These are phyloP conservation scores for Atherix ibis DNA, from an alignment of 2,888 invertebrate genomes.

Conservation along the genomic window DNA sequence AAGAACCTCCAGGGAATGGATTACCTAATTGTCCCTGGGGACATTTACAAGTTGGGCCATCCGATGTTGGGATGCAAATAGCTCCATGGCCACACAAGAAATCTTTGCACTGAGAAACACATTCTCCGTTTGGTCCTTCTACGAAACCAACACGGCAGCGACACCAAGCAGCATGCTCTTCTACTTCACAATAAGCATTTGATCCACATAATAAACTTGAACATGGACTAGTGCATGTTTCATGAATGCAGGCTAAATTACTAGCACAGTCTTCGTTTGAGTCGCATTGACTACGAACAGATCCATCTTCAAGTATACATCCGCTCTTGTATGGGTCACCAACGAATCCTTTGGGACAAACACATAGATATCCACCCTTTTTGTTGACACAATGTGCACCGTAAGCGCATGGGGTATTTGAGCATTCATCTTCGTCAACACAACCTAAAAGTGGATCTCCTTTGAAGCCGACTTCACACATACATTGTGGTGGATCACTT, in stretches of 20 bases:
- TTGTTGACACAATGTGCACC: slow-evolving; percentile 80
- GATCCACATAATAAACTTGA: slow-evolving; percentile 59
- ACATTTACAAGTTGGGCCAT: slow-evolving; percentile 78
- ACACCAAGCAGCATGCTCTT: slow-evolving; percentile 79
- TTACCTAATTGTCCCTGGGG: slow-evolving; percentile 75
- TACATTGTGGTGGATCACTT: slow-evolving; percentile 75
- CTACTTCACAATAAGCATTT: slow-evolving; percentile 75
- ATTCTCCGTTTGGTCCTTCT: slow-evolving; percentile 64
- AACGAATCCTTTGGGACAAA: slow-evolving; percentile 64
- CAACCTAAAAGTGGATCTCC: slow-evolving; percentile 76
- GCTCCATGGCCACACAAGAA: slow-evolving; percentile 69
- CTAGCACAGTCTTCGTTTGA: slow-evolving; percentile 64
- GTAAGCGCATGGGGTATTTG: slow-evolving; percentile 66
- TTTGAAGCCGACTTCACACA: slow-evolving; percentile 74
- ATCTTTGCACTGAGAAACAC: slow-evolving; percentile 46
- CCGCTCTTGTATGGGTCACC: slow-evolving; percentile 77
- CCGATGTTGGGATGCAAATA: slow-evolving; percentile 67
- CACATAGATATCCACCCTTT: slow-evolving; percentile 72
- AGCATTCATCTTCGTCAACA: slow-evolving; percentile 73
- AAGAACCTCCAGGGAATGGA: slow-evolving; percentile 80
- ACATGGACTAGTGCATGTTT: slow-evolving; percentile 70
- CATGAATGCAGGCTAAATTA: slow-evolving; percentile 61
- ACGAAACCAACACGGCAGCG: slow-evolving; percentile 69
- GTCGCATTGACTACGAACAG: slow-evolving; percentile 49
- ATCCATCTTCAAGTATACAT: slow-evolving; percentile 45